These are phyloP conservation scores for Myrmophylax atrothorax DNA, from an alignment of 2,113 vertebrate genomes.

Conservation along the genomic window DNA sequence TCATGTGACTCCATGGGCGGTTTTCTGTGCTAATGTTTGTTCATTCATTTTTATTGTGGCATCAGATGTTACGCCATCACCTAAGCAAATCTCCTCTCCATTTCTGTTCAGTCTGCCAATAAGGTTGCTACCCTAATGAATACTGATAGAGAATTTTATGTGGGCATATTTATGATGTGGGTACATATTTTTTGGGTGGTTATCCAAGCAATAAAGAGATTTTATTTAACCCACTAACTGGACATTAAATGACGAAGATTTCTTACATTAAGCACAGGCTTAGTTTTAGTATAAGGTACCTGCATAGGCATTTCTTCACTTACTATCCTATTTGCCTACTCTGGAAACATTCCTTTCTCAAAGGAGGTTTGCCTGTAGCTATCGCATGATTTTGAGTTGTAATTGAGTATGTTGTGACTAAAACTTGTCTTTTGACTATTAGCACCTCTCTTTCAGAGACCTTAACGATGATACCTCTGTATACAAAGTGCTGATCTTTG, in stretches of 20 bases:
- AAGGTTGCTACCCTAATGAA: conserved; percentile 10
- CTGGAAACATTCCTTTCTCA: background rate
- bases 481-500: background rate
- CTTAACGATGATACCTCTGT: background rate
- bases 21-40: background rate
- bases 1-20: background rate
- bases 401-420: background rate
- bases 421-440: background rate
- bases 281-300: background rate
- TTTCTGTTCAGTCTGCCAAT: conserved; percentile 1
- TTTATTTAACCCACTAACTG: background rate
- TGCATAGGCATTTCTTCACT: background rate
- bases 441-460: background rate
- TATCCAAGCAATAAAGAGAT: background rate
- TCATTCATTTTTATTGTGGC: background rate
- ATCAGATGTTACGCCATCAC: background rate
- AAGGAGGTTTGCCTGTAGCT: background rate
- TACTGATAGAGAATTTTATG: background rate
- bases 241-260: background rate
- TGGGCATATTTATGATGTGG: background rate
- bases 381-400: background rate
- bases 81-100: background rate
- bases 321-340: background rate
- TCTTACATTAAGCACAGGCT: background rate
- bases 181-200: background rate